Conservation (phyloP, 2,888 invertebrate genomes). For the Lottia gigantea region DNA sequence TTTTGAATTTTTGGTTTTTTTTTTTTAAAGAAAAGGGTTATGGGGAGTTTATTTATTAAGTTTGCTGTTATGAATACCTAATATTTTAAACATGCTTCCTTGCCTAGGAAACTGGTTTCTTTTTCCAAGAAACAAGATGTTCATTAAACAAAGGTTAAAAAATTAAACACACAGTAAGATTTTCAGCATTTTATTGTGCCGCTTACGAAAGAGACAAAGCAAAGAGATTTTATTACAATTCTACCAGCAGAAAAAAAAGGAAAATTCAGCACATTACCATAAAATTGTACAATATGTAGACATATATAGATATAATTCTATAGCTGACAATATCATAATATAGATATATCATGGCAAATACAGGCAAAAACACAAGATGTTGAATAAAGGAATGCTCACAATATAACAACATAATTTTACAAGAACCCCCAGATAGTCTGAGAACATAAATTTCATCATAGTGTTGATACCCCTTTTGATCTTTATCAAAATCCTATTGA, state of each 20-base stretch:
- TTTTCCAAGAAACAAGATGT: too few relatives aligned
- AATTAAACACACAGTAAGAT: not conserved
- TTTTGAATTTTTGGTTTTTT: too few relatives aligned
- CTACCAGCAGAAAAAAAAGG: conserved; percentile 4
- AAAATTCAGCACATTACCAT: conserved; percentile 3
- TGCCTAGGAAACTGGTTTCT: too few relatives aligned
- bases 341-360: conserved; percentile 1
- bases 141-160: too few relatives aligned
- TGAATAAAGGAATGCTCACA: conserved; percentile 11
- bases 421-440: not conserved
- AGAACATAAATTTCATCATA: too few relatives aligned
- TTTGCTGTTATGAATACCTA: too few relatives aligned
- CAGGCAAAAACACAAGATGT: conserved; percentile 5
- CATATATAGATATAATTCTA: not conserved
- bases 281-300: not conserved
- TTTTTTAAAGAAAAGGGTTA: too few relatives aligned
- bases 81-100: too few relatives aligned
- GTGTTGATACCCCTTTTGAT: too few relatives aligned
- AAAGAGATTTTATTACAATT: conserved; percentile 7
- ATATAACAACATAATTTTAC: conserved; percentile 6
- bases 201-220: conserved; percentile 7
- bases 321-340: not conserved
- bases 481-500: too few relatives aligned
- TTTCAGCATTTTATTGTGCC: conserved; percentile 10
- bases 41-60: too few relatives aligned